Evolutionary conservation across 2,888 invertebrate species (phyloP).

Genomic region (Tinea trinotella): DNA sequence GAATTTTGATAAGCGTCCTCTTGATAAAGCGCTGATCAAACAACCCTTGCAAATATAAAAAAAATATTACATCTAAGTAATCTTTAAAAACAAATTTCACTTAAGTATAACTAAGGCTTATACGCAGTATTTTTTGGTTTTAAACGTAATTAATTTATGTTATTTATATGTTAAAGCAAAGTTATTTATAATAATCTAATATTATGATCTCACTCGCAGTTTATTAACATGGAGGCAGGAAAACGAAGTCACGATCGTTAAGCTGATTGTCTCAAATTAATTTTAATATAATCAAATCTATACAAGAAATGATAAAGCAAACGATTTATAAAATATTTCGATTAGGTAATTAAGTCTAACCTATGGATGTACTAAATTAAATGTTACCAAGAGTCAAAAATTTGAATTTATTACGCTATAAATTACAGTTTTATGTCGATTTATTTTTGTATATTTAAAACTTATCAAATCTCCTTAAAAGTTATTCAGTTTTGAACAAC

Average conservation of each 20-base stretch:
- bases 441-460: not conserved
- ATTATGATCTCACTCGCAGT: constrained; percentile 16
- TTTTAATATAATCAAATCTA: constrained; percentile 10
- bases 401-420: not conserved
- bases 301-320: not conserved
- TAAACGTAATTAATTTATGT: constrained; percentile 1
- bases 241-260: constrained; percentile 15
- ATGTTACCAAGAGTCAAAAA: too few species aligned
- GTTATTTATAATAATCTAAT: constrained; percentile 11
- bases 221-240: constrained; percentile 11
- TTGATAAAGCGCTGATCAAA: not conserved
- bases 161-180: constrained; percentile 9
- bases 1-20: not conserved
- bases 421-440: not conserved
- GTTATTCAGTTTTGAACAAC: not conserved
- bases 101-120: not conserved
- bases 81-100: not conserved
- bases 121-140: not conserved
- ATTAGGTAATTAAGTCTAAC: too few species aligned
- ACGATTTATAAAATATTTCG: not conserved
- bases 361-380: too few species aligned
- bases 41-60: not conserved
- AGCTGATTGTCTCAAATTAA: constrained; percentile 15
- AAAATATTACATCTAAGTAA: not conserved
- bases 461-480: too few species aligned